Base-by-base conservation (phyloP, 2,797 vertebrate genomes). In the Bovichtus variegatus region DNA sequence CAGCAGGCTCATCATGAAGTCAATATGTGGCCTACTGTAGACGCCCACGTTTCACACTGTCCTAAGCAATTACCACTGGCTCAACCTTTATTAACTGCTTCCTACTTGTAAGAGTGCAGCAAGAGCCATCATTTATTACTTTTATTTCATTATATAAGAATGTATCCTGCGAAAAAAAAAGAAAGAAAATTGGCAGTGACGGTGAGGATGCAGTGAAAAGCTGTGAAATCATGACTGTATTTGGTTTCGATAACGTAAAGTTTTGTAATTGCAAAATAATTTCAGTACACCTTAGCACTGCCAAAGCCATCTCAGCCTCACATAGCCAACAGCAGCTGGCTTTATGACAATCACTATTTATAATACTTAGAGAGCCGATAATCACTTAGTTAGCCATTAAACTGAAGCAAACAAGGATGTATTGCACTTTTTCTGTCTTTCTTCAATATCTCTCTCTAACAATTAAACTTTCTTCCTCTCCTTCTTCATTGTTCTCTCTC, bases 261-360 rank as follows among this genome's bases (percentile, higher is more conserved):
- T 66, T 77, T 40, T 55, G 4, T 57, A 29, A 31, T 58, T 53
- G 23, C 13, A 50, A 59, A 64, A 7, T 31, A 11, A 58, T 76
- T 71, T 53, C 21, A 44, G 10, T 34, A 12, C 18, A 51, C 49
- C 9, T 21, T 53, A 16, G 27, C 27, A 23, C 46, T 50, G 34
- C 23, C 19, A 64, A 51, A 66, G 36, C 4, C 54, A 59, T 41
- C 64, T 63, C 27, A 68, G 70, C 23, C 34, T 15, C 12, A 27
- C 51, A 43, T 7, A 21, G 62, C 74, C 66, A 64, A 44, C 44
- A 70, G 51, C 76, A 76, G 74, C 73, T 81, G 76, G 57, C 71
- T 81, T 80, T 40, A 43, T 80, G 68, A 77, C 73, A 66, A 2
- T 62, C 41, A 6, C 77, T 76, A 64, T 88, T 86, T 71, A 74